Conservation (phyloP, 1,140 invertebrate genomes). For the Ephestia elutella region DNA sequence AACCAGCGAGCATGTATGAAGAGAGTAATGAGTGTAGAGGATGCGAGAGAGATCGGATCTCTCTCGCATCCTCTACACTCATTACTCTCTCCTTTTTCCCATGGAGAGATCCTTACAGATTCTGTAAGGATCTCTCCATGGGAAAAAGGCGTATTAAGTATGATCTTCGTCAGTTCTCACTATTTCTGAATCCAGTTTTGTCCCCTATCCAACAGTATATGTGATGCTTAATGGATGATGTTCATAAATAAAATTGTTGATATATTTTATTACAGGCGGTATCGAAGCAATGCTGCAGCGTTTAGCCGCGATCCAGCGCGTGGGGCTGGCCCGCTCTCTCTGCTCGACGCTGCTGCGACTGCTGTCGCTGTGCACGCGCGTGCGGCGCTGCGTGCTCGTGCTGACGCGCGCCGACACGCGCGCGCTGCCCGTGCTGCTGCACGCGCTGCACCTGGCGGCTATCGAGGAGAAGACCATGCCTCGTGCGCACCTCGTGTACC, state of each 20-base stretch:
- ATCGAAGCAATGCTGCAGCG: conserved; percentile 86
- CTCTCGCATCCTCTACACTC: no score
- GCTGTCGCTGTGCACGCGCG: conserved; percentile 64
- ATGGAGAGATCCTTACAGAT: no score
- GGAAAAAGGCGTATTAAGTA: no score
- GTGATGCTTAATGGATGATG: no score
- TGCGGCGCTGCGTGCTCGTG: conserved; percentile 67
- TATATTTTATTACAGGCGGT: conserved; percentile 78
- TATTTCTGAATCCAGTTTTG: no score
- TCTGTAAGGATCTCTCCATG: no score
- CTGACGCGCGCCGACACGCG: conserved; percentile 60
- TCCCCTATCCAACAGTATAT: no score
- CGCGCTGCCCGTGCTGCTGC: conserved; percentile 66
- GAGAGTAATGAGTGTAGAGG: no score
- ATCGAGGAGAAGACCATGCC: conserved; percentile 59
- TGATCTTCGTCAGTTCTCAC: no score
- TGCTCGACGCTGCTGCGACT: conserved; percentile 62
- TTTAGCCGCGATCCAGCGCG: conserved; percentile 76
- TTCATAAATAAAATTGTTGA: not conserved
- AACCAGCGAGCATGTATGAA: no score
- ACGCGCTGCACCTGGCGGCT: conserved; percentile 66
- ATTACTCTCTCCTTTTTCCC: no score
- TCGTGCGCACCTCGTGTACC: conserved; percentile 58
- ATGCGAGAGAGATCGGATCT: no score
- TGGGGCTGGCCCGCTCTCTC: conserved; percentile 64